A percentile compares a stretch with the other conserved stretches of the same genome.
phyloP scores from a whole-genome alignment of 2,797 vertebrate genomes.

The Acestrorhynchus altus region DNA sequence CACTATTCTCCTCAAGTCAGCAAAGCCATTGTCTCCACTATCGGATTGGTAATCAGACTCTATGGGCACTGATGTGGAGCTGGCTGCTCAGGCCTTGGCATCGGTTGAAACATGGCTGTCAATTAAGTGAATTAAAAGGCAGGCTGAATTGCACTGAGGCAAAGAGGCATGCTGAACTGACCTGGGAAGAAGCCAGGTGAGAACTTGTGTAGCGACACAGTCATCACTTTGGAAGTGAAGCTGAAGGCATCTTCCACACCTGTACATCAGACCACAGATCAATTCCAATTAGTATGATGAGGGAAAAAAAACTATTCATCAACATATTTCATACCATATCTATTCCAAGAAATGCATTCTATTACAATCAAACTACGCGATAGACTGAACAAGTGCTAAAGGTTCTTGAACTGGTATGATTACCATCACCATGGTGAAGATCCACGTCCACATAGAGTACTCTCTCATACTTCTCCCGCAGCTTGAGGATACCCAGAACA shows the following conservation, averaged over 20 bases:
- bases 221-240: conserved; percentile 99
- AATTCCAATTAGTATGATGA: neutral
- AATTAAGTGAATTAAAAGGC: conserved; percentile 61
- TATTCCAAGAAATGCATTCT: no score
- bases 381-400: neutral
- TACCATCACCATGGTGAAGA: conserved; percentile 97
- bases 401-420: conserved; percentile 3
- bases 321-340: neutral
- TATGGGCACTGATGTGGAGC: conserved; percentile 54
- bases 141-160: conserved; percentile 51
- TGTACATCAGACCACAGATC: conserved; percentile 61
- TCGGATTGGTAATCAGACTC: conserved; percentile 61
- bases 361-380: no score
- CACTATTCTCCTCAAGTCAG: conserved; percentile 52
- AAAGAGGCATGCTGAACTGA: conserved; percentile 60
- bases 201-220: conserved; percentile 97
- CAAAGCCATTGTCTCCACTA: conserved; percentile 55
- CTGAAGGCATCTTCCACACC: conserved; percentile 98
- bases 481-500: conserved; percentile 92
- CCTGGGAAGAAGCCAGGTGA: conserved; percentile 99
- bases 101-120: conserved; percentile 62
- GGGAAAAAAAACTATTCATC: neutral
- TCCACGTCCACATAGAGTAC: conserved; percentile 95
- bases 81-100: conserved; percentile 56
- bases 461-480: conserved; percentile 90